These are phyloP conservation scores for Notospermus geniculatus DNA, from an alignment of 1,140 invertebrate species.

Conservation along the genomic window DNA sequence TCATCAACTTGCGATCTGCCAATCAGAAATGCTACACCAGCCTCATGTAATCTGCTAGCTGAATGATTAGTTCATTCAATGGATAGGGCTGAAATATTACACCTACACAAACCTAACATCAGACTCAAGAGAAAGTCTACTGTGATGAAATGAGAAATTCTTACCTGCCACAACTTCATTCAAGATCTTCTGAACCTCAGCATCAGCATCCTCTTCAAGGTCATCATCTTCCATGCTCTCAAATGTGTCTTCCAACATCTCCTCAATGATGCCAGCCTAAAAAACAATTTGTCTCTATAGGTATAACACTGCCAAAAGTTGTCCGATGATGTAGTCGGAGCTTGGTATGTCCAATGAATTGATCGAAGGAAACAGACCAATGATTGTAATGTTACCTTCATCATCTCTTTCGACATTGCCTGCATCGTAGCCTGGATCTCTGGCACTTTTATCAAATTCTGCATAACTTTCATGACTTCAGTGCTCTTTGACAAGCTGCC, in stretches of 20 bases:
- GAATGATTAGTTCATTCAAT: too few species aligned
- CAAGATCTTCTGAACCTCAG: slow-evolving; percentile 92
- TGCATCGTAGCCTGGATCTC: slow-evolving; percentile 95
- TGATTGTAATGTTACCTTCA: too few species aligned
- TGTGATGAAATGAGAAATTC: background rate
- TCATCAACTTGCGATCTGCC: too few species aligned
- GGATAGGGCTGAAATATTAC: too few species aligned
- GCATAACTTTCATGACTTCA: slow-evolving; percentile 96
- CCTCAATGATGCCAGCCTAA: slow-evolving; percentile 94
- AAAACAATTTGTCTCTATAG: background rate
- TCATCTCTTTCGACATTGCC: slow-evolving; percentile 98
- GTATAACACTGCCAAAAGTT: background rate
- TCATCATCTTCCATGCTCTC: slow-evolving; percentile 66
- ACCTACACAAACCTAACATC: slow-evolving; percentile 1
- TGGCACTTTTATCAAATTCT: slow-evolving; percentile 81
- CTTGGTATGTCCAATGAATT: background rate
- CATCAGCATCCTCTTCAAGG: slow-evolving; percentile 74
- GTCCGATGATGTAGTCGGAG: background rate
- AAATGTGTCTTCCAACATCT: slow-evolving; percentile 99
- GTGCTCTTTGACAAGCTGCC: slow-evolving; percentile 90
- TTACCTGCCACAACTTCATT: slow-evolving; percentile 90
- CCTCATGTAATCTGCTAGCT: too few species aligned
- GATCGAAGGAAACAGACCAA: background rate
- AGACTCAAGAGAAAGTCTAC: background rate
- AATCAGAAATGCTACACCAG: too few species aligned